Evolutionary conservation across 92 coral and sea anemone species (phyloP).

Genomic region (Parazoanthus darwini): DNA sequence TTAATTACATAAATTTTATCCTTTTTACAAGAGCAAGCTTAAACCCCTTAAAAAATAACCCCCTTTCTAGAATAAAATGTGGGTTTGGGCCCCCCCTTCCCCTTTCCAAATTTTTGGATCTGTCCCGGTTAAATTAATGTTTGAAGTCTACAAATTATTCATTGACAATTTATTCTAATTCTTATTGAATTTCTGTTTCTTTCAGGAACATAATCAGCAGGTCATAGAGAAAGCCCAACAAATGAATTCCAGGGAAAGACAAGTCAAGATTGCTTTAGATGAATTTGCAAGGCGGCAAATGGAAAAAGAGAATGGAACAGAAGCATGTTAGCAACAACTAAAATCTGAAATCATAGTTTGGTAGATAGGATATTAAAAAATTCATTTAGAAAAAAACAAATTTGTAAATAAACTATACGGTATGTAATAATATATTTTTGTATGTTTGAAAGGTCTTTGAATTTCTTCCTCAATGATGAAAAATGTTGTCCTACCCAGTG

Average conservation of each 20-base stretch:
- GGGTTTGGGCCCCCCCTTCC: too few relatives aligned
- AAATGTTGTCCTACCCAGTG: neutral
- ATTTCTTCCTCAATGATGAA: too few relatives aligned
- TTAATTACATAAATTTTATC: neutral
- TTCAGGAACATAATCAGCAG: conserved; percentile 81
- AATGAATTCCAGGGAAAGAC: conserved; percentile 60
- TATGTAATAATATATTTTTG: conserved; percentile 16
- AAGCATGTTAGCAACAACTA: conserved; percentile 20
- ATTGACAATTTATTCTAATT: too few relatives aligned
- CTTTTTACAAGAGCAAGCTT: too few relatives aligned
- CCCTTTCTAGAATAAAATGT: too few relatives aligned
- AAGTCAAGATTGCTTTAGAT: conserved; percentile 64
- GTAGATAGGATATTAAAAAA: conserved; percentile 35
- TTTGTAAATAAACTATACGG: conserved; percentile 21
- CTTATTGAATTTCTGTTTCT: too few relatives aligned
- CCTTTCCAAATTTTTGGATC: too few relatives aligned
- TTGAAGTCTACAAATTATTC: too few relatives aligned
- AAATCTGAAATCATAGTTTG: conserved; percentile 1
- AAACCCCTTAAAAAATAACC: too few relatives aligned
- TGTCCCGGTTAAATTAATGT: too few relatives aligned
- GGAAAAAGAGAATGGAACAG: conserved; percentile 36
- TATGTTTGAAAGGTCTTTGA: neutral
- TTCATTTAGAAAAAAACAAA: neutral
- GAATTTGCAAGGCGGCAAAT: conserved; percentile 72
- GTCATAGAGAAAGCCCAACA: conserved; percentile 81